Evolutionary conservation across 2,113 vertebrate species (phyloP), one percentile per base, ranked within the genome.

Genomic region (Clarias magur): DNA sequence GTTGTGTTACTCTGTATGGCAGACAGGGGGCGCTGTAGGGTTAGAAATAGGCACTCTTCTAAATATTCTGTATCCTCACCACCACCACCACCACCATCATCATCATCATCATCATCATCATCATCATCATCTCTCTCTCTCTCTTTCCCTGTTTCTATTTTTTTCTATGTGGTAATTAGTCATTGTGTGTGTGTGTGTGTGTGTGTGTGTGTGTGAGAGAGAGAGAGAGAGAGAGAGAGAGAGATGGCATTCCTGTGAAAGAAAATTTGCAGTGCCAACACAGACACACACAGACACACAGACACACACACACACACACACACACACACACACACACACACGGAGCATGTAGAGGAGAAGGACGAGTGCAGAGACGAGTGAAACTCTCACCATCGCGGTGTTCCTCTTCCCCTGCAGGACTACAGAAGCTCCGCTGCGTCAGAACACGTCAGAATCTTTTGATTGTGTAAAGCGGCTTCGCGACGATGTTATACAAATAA

Each of bases 11-110:
- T 80, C 3, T 59, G 54, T 30, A 17, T 59, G 21, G 21, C 54
- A 54, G 72, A 78, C 17, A 85, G 84, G 72, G 83, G 84, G 72
- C 59, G 19, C 54, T 78, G 72, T 34, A 63, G 73, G 4, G 23
- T 54, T 23, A 85, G 1, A n/a, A 84, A 73, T 25, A 38, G 25
- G 12, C 17, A 34, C 19, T 59, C 3, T 70, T 15, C 27, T 34
- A 19, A n/a, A 73, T 84, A 5, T 73, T 34, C 67, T 73, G 83
- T 23, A 59, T 13, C 42, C 17, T 34, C 34, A 27, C 3, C 15
- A 82, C 8, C 23, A 67, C 2, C 11, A 53, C 67, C 53, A 72
- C 57, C 19, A 56, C 56, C 76, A 27, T 67, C 25, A n/a, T 67
- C 63, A 67, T 67, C 62, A 65, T 65, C 62, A 60, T 60, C 59